phyloP scores from a whole-genome alignment of 2,888 invertebrate species.

The Chloroclystis v-ata region DNA sequence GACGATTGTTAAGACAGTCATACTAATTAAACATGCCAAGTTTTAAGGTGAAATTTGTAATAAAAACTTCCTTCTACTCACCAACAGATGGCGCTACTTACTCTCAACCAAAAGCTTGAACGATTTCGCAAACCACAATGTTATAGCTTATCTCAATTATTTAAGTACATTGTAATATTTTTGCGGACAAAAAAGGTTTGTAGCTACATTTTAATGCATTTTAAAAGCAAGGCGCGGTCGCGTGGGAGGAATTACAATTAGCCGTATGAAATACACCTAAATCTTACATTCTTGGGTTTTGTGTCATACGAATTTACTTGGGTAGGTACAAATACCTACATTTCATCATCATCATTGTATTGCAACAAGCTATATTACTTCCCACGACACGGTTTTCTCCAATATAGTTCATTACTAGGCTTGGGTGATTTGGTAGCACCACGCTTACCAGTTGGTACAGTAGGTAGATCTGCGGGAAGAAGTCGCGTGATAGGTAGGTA shows the following conservation, averaged over 20 bases:
- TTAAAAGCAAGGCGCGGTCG: conserved; percentile 47
- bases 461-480: too few relatives aligned
- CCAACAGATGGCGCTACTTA: conserved; percentile 51
- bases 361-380: too few relatives aligned
- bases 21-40: too few relatives aligned
- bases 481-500: too few relatives aligned
- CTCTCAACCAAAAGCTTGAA: conserved; percentile 14
- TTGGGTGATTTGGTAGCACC: too few relatives aligned
- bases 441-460: too few relatives aligned
- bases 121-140: conserved; percentile 44
- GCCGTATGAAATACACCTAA: conserved; percentile 38
- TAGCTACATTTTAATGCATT: conserved; percentile 62
- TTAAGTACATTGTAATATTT: conserved; percentile 51
- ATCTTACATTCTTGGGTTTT: conserved; percentile 39
- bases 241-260: conserved; percentile 65
- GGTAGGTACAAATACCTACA: too few relatives aligned
- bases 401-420: too few relatives aligned
- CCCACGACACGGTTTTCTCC: too few relatives aligned
- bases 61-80: conserved; percentile 42
- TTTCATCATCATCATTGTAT: too few relatives aligned
- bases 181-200: conserved; percentile 55
- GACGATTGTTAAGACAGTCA: too few relatives aligned
- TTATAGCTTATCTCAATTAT: conserved; percentile 47
- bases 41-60: too few relatives aligned
- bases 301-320: neutral